Percentiles rank a stretch among this genome's conserved stretches.
phyloP scores from a whole-genome alignment of 2,888 invertebrate species.

The Junonia oenone region DNA sequence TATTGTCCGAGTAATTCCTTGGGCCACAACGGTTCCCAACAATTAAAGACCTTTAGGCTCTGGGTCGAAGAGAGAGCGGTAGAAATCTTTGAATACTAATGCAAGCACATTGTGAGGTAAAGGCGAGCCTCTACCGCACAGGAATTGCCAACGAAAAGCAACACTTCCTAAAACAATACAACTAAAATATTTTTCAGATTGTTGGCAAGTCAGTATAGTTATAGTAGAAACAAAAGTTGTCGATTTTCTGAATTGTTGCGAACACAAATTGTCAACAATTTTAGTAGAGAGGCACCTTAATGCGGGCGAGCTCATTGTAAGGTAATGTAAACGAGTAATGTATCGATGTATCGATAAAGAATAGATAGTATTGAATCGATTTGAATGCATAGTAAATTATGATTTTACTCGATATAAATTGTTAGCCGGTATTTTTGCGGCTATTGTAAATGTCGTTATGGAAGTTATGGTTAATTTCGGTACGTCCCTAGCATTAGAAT shows the following conservation, averaged over 20 bases:
- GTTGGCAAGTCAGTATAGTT: too few relatives aligned
- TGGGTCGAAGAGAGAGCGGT: conserved; percentile 16
- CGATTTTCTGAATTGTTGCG: too few relatives aligned
- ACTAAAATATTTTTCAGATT: too few relatives aligned
- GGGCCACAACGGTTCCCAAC: conserved; percentile 15
- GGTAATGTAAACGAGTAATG: conserved; percentile 4
- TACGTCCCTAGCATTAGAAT: background rate
- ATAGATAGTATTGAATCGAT: conserved; percentile 3
- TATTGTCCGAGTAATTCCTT: conserved; percentile 15
- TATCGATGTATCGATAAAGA: conserved; percentile 1
- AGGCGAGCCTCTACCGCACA: too few relatives aligned
- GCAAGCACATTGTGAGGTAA: conserved; percentile 1
- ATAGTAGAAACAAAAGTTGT: too few relatives aligned
- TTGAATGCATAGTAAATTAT: conserved; percentile 2
- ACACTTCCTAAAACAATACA: too few relatives aligned
- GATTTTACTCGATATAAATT: background rate
- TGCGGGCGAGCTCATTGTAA: background rate
- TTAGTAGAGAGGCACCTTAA: too few relatives aligned
- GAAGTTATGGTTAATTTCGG: background rate
- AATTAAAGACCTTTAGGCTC: conserved; percentile 25
- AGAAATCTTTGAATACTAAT: conserved; percentile 11
- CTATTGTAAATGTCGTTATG: background rate
- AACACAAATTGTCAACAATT: too few relatives aligned
- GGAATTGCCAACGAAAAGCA: too few relatives aligned
- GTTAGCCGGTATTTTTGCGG: background rate